Conservation (phyloP, 2,888 invertebrate genomes). For the Heliconius charithonia region DNA sequence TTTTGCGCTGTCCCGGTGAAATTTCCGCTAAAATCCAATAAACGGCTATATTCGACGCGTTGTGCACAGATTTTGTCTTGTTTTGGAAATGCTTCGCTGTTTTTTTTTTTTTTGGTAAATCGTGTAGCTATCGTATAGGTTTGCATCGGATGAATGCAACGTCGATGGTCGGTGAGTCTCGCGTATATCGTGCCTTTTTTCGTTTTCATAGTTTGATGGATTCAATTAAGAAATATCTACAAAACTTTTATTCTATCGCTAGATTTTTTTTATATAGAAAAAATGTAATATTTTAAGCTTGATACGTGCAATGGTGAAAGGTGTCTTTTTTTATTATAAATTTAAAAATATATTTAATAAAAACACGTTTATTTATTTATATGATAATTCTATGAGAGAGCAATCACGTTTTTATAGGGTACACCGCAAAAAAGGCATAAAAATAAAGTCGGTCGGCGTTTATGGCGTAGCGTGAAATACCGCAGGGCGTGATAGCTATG, state of each 20-base stretch:
- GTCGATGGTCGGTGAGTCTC: constrained; percentile 19
- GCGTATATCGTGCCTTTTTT: constrained; percentile 15
- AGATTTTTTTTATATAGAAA: neutral
- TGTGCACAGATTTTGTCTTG: constrained; percentile 54
- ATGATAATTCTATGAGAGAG: constrained; percentile 32
- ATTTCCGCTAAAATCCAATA: constrained; percentile 81
- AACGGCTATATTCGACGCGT: constrained; percentile 59
- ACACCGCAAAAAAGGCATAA: constrained; percentile 51
- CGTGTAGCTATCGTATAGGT: constrained; percentile 36
- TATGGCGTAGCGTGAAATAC: constrained; percentile 49
- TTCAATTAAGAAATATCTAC: constrained; percentile 23
- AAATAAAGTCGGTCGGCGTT: constrained; percentile 48
- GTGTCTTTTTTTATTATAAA: neutral
- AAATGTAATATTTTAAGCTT: neutral
- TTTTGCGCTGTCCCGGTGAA: constrained; percentile 65
- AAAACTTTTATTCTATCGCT: constrained; percentile 11
- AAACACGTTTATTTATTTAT: constrained; percentile 36
- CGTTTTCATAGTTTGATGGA: constrained; percentile 22
- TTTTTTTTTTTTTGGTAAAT: constrained; percentile 42
- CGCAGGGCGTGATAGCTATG: constrained; percentile 58
- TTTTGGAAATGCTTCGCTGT: constrained; percentile 48
- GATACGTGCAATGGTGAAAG: neutral
- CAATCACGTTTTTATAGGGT: constrained; percentile 45
- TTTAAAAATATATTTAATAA: constrained; percentile 15
- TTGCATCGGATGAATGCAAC: constrained; percentile 37